phyloP scores from a whole-genome alignment of 2,113 vertebrate genomes.

The Rhineura floridana region DNA sequence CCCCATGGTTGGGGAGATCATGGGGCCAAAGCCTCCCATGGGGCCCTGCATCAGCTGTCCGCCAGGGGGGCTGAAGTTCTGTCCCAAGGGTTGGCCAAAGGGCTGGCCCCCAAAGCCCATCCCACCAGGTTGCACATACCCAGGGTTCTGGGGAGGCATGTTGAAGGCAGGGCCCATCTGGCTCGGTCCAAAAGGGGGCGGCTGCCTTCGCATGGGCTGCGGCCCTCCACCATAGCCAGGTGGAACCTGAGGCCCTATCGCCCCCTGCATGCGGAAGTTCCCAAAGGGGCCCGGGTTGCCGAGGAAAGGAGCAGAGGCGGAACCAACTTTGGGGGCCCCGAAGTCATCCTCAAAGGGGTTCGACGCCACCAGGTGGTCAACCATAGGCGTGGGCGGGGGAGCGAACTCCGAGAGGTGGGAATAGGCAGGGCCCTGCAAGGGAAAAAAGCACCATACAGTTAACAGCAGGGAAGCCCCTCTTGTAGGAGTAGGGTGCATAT shows the following conservation, averaged over 20 bases:
- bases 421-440: slow-evolving; percentile 86
- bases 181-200: slow-evolving; percentile 76
- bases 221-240: slow-evolving; percentile 75
- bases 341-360: slow-evolving; percentile 99
- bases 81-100: slow-evolving; percentile 75
- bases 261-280: slow-evolving; percentile 78
- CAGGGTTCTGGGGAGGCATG: slow-evolving; percentile 83
- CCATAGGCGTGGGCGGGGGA: slow-evolving; percentile 96
- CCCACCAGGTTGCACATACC: slow-evolving; percentile 73
- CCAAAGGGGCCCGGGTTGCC: slow-evolving; percentile 82
- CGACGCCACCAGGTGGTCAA: slow-evolving; percentile 95
- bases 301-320: slow-evolving; percentile 80
- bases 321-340: slow-evolving; percentile 85
- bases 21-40: slow-evolving; percentile 84
- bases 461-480: background rate
- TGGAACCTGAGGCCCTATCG: slow-evolving; percentile 82
- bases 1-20: slow-evolving; percentile 87
- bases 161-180: slow-evolving; percentile 92
- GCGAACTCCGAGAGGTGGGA: slow-evolving; percentile 98
- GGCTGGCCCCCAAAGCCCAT: slow-evolving; percentile 77
- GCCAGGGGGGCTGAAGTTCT: slow-evolving; percentile 88
- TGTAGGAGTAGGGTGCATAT: background rate
- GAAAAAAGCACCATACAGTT: slow-evolving; percentile 15
- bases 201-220: slow-evolving; percentile 77
- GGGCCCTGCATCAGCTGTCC: slow-evolving; percentile 89